These are phyloP conservation scores for Leptinotarsa juncta DNA, from an alignment of 2,888 invertebrate genomes.

Conservation along the genomic window DNA sequence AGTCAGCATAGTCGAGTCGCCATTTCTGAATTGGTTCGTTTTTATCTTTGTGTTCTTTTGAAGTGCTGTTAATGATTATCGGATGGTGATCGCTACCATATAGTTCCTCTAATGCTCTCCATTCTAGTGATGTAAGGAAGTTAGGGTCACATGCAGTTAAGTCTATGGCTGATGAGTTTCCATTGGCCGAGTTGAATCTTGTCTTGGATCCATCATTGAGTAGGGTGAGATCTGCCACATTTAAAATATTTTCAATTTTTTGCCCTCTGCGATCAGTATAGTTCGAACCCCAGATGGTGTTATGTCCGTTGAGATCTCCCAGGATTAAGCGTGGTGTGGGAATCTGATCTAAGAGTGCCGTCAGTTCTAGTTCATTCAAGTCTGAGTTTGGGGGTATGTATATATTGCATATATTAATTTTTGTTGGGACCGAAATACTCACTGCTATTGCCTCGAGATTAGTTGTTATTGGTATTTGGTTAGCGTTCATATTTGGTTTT, in stretches of 20 bases:
- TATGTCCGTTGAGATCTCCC: slow-evolving; percentile 21
- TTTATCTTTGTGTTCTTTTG: not conserved
- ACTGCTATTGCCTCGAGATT: too few species aligned
- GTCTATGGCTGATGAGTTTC: not conserved
- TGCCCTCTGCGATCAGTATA: slow-evolving; percentile 12
- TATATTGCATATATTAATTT: too few species aligned
- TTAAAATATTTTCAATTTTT: slow-evolving; percentile 10
- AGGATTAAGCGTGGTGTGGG: too few species aligned
- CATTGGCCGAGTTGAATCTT: slow-evolving; percentile 23
- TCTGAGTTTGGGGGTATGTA: too few species aligned
- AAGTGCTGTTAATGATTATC: slow-evolving; percentile 9
- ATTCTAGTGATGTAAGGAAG: not conserved
- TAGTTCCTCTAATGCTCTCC: slow-evolving; percentile 14
- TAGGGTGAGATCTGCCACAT: slow-evolving; percentile 1
- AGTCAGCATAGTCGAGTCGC: slow-evolving; percentile 13
- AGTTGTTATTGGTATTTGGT: too few species aligned
- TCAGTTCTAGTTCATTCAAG: too few species aligned
- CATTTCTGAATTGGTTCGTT: not conserved
- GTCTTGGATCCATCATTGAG: slow-evolving; percentile 18
- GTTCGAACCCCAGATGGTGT: slow-evolving; percentile 15
- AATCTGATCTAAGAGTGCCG: too few species aligned
- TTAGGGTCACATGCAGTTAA: not conserved
- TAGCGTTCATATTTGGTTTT: too few species aligned
- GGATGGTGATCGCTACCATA: slow-evolving; percentile 15
- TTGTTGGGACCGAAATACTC: too few species aligned